Evolutionary conservation across 2,113 vertebrate genomes (phyloP).

Genomic region (Prionailurus bengalensis): DNA sequence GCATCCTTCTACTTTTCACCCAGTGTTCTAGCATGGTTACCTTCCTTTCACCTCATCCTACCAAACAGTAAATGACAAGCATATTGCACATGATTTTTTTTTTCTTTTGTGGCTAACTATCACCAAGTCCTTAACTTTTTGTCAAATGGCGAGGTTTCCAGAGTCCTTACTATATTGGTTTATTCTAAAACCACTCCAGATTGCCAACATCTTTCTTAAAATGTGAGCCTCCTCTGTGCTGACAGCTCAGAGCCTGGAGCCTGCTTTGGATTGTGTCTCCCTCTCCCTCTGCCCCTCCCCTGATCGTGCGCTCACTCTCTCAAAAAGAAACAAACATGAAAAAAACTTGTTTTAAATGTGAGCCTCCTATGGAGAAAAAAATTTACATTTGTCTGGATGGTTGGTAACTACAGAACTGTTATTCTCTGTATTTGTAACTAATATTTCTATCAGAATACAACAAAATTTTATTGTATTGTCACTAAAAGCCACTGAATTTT

Average conservation of each 20-base stretch:
- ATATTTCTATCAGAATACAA: background rate
- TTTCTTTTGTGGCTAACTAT: background rate
- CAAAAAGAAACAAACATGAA: too few relatives aligned
- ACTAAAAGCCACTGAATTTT: background rate
- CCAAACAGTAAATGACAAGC: background rate
- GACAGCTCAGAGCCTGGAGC: too few relatives aligned
- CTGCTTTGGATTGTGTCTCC: too few relatives aligned
- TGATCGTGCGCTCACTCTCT: too few relatives aligned
- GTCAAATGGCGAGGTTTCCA: background rate
- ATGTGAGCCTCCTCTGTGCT: background rate
- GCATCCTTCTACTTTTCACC: background rate
- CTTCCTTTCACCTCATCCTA: background rate
- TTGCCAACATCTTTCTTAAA: background rate
- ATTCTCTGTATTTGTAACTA: background rate
- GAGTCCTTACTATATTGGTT: background rate
- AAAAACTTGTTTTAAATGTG: background rate
- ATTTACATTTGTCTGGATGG: background rate
- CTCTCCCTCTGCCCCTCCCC: too few relatives aligned
- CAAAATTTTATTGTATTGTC: background rate
- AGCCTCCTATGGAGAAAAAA: background rate
- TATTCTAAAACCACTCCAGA: background rate
- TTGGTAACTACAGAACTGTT: background rate
- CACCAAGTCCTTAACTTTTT: background rate
- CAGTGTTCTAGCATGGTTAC: background rate
- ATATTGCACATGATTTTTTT: background rate